phyloP scores from a whole-genome alignment of 2,888 invertebrate species.

The Lutraria lutraria region DNA sequence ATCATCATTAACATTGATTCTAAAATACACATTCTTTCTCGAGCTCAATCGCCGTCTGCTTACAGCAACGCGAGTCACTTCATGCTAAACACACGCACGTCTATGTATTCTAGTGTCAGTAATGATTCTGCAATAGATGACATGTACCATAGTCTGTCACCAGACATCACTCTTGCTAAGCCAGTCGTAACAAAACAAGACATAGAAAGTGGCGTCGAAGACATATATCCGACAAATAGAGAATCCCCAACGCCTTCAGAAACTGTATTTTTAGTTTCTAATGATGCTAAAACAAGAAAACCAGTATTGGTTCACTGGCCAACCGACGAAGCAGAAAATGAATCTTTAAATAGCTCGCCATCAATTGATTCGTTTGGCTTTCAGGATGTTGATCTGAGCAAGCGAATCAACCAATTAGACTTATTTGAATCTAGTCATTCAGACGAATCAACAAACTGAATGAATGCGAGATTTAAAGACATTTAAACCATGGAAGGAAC shows the following conservation, averaged over 20 bases:
- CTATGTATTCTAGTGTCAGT: conserved; percentile 4
- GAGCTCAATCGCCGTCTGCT: neutral
- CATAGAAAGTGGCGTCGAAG: neutral
- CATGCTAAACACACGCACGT: neutral
- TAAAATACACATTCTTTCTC: neutral
- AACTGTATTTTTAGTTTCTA: conserved; percentile 45
- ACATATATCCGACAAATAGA: neutral
- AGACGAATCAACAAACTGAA: neutral
- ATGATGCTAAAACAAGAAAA: neutral
- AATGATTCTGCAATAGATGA: conserved; percentile 29
- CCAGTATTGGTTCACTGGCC: conserved; percentile 53
- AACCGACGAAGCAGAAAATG: neutral
- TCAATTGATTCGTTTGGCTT: conserved; percentile 66
- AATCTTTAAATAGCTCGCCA: conserved; percentile 35
- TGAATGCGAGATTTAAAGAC: neutral
- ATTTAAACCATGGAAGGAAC: no score
- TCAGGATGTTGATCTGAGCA: conserved; percentile 65
- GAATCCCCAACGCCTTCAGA: conserved; percentile 18
- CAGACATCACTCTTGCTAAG: neutral
- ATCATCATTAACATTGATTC: conserved; percentile 28
- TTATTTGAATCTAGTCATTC: conserved; percentile 30
- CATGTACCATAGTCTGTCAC: conserved; percentile 22
- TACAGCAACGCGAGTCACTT: neutral
- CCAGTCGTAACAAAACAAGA: neutral
- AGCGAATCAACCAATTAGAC: conserved; percentile 53